These are phyloP conservation scores for Entomobrya proxima DNA, from an alignment of 2,888 invertebrate genomes.

Conservation along the genomic window DNA sequence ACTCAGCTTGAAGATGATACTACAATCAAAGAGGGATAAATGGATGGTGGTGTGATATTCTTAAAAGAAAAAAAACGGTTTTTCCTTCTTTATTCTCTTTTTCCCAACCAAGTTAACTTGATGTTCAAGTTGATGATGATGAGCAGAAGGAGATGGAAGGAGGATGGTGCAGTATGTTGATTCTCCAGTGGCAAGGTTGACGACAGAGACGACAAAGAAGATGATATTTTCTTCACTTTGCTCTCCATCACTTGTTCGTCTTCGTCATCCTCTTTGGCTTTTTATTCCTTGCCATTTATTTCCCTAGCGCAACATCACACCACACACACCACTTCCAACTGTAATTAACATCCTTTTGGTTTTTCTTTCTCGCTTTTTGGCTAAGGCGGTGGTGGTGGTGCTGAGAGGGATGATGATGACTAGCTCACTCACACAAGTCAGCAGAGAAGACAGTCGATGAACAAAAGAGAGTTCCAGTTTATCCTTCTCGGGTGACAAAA, in stretches of 20 bases:
- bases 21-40: neutral
- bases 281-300: conserved; percentile 45
- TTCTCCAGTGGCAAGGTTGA: conserved; percentile 32
- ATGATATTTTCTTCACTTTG: conserved; percentile 22
- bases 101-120: neutral
- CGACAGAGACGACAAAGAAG: neutral
- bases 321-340: neutral
- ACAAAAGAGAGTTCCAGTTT: conserved; percentile 16
- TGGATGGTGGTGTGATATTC: neutral
- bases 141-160: neutral
- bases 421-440: too few relatives aligned
- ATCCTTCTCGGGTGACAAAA: conserved; percentile 60
- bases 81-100: too few relatives aligned
- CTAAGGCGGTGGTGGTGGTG: neutral
- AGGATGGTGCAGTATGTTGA: conserved; percentile 20
- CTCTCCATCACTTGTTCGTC: conserved; percentile 3
- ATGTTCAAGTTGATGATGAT: neutral
- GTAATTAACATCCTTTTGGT: conserved; percentile 61
- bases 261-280: conserved; percentile 16
- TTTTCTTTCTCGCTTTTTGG: conserved; percentile 30
- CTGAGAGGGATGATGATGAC: neutral
- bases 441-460: neutral
- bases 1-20: neutral
- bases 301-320: conserved; percentile 23
- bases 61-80: too few relatives aligned